Conservation (phyloP, 1,140 invertebrate species). For the Gerris buenoi region DNA sequence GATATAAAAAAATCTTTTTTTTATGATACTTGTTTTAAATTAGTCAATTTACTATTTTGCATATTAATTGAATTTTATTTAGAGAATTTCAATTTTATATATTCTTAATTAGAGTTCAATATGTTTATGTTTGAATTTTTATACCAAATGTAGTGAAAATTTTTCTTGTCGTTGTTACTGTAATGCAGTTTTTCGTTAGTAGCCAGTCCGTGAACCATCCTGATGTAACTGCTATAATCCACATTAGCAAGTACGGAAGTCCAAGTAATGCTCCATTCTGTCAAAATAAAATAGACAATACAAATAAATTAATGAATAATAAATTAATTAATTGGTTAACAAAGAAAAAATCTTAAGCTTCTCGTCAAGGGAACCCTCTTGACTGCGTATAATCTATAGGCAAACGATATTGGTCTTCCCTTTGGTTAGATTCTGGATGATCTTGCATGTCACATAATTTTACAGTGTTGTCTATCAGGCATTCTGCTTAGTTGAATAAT, state of each 20-base stretch:
- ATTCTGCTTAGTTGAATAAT: too few relatives aligned
- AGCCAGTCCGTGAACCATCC: conserved; percentile 30
- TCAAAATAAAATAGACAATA: too few relatives aligned
- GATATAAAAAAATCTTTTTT: background rate
- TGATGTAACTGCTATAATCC: conserved; percentile 46
- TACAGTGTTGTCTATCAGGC: too few relatives aligned
- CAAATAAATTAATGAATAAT: too few relatives aligned
- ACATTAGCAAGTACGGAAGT: conserved; percentile 53
- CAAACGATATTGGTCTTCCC: too few relatives aligned
- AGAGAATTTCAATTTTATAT: background rate
- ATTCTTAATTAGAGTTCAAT: background rate
- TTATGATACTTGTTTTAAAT: background rate
- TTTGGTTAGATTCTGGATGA: too few relatives aligned
- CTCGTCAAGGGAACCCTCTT: too few relatives aligned
- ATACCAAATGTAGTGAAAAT: conserved; percentile 24
- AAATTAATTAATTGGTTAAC: too few relatives aligned
- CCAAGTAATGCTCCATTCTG: conserved; percentile 51
- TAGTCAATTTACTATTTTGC: background rate
- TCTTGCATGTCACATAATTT: too few relatives aligned
- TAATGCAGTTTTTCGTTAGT: conserved; percentile 20
- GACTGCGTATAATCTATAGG: too few relatives aligned
- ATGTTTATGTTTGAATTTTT: conserved; percentile 16
- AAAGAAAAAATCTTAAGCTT: too few relatives aligned
- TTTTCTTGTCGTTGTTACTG: conserved; percentile 23
- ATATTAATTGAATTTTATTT: background rate